Conservation (phyloP, 2,888 invertebrate species). For the Pammene fasciana region DNA sequence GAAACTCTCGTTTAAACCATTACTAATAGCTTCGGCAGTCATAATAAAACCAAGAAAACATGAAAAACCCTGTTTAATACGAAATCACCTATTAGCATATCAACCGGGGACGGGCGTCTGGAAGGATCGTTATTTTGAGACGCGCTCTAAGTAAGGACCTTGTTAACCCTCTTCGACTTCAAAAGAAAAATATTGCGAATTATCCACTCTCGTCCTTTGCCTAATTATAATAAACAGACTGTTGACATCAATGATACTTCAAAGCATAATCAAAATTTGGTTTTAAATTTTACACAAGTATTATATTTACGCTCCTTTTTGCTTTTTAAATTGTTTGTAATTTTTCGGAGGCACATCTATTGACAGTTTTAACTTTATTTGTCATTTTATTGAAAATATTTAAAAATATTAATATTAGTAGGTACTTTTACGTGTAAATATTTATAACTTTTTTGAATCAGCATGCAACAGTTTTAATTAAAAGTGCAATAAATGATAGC, state of each 20-base stretch:
- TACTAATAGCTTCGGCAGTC: slow-evolving; percentile 1
- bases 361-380: no score
- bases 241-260: slow-evolving; percentile 23
- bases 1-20: background rate
- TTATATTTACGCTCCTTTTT: background rate
- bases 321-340: background rate
- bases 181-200: slow-evolving; percentile 40
- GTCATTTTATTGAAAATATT: no score
- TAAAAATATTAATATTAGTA: no score
- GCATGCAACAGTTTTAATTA: background rate
- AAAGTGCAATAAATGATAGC: background rate
- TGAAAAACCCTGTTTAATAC: slow-evolving; percentile 14
- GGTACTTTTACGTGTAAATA: no score
- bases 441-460: no score
- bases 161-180: slow-evolving; percentile 40
- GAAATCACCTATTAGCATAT: slow-evolving; percentile 33
- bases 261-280: background rate
- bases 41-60: background rate
- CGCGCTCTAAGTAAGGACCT: slow-evolving; percentile 32
- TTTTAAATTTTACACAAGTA: background rate
- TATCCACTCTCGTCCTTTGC: slow-evolving; percentile 30
- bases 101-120: slow-evolving; percentile 21
- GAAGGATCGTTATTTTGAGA: slow-evolving; percentile 37
- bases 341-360: background rate
- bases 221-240: slow-evolving; percentile 33